These are phyloP conservation scores for Halcyon badia DNA, from an alignment of 2,797 vertebrate genomes.

Conservation along the genomic window DNA sequence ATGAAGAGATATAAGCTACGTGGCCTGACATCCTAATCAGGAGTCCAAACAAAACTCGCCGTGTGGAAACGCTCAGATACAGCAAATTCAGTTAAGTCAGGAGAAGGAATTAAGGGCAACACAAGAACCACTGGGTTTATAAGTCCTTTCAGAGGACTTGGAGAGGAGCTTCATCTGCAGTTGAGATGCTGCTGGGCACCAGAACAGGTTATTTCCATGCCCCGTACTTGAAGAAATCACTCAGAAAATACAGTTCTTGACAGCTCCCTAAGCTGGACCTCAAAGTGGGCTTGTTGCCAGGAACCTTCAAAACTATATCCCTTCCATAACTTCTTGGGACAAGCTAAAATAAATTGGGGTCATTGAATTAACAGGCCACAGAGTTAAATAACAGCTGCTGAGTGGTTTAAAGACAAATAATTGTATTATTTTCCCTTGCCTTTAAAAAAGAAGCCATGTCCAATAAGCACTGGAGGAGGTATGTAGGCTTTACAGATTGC, in stretches of 20 bases:
- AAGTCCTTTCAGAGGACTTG: background rate
- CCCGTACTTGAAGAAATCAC: background rate
- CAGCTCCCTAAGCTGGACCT: background rate
- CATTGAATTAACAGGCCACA: background rate
- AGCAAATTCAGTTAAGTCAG: background rate
- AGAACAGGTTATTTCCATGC: background rate
- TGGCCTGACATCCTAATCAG: background rate
- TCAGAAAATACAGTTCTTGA: background rate
- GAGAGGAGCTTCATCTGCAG: background rate
- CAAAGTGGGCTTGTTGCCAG: background rate
- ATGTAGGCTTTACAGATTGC: background rate
- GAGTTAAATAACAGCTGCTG: background rate
- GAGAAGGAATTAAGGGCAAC: background rate
- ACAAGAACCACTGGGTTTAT: background rate
- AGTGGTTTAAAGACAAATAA: background rate
- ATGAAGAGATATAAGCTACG: background rate
- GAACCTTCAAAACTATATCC: background rate
- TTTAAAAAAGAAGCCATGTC: background rate
- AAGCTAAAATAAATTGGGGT: background rate
- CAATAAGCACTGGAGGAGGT: background rate
- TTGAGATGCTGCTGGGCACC: background rate
- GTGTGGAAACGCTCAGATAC: background rate
- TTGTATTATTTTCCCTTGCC: background rate
- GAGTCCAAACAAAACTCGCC: background rate
- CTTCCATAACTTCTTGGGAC: background rate